Conservation (phyloP, 2,888 invertebrate species). For the Agapetus fuscipes region DNA sequence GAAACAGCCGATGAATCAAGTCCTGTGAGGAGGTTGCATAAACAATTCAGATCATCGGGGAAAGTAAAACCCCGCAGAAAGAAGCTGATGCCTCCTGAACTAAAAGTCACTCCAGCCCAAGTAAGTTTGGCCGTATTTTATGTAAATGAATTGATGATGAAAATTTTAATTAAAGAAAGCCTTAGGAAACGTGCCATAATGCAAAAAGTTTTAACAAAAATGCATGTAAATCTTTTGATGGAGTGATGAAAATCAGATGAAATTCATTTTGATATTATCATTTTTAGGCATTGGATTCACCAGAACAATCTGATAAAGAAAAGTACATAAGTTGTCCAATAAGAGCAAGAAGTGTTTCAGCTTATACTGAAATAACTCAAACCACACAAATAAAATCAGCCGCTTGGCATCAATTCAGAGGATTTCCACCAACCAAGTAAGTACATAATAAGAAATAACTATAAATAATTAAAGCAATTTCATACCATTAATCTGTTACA, state of each 20-base stretch:
- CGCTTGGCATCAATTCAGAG: slow-evolving; percentile 42
- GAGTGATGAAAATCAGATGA: too few relatives aligned
- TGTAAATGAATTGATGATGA: background rate
- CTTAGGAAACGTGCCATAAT: too few relatives aligned
- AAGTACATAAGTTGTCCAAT: slow-evolving; percentile 29
- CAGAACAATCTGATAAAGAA: slow-evolving; percentile 39
- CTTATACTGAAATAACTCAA: slow-evolving; percentile 37
- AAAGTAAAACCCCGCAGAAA: slow-evolving; percentile 37
- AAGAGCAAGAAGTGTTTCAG: slow-evolving; percentile 37
- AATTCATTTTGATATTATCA: too few relatives aligned
- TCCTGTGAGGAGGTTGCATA: slow-evolving; percentile 38
- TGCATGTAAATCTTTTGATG: too few relatives aligned
- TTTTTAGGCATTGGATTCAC: slow-evolving; percentile 39
- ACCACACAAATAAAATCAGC: slow-evolving; percentile 38
- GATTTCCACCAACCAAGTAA: slow-evolving; percentile 42
- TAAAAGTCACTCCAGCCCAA: slow-evolving; percentile 40
- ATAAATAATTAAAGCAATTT: too few relatives aligned
- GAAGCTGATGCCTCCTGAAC: slow-evolving; percentile 46
- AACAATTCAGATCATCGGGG: slow-evolving; percentile 32
- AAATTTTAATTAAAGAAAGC: background rate
- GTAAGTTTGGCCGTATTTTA: slow-evolving; percentile 25
- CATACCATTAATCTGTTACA: too few relatives aligned
- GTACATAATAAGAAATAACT: slow-evolving; percentile 12
- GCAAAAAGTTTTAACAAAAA: too few relatives aligned
- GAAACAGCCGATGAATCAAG: slow-evolving; percentile 43